Base-by-base conservation (phyloP, 1,140 invertebrate genomes). In the Drosophila tristis region DNA sequence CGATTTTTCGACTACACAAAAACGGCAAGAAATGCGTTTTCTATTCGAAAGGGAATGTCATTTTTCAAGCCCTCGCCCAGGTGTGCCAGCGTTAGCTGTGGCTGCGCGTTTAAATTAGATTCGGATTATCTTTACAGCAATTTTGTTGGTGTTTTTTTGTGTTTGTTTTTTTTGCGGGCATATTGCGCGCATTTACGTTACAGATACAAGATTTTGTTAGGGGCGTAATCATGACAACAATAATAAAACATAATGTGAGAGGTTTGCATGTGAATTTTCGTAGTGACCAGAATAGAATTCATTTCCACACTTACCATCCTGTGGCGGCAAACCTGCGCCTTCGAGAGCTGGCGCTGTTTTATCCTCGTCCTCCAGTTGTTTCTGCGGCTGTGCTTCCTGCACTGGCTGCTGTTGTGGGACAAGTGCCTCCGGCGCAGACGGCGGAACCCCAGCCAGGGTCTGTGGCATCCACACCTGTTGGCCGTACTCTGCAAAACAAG, bases 191-290 rank as follows among this genome's bases (percentile, higher is more conserved):
- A 50, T 58, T 71, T 58, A 71, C 57, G 51, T 71, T 71, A 71
- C 67, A 71, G 68, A 54, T 67, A 71, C 64, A 70, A 71, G 64
- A 54, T 50, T 64, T 72, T 55, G 60, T 65, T 65, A 76, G 67
- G 76, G 67, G 64, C 73, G 76, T 82, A 73, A 82, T 74, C 78
- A 82, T 86, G 82, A 87, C 74, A 86, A 86, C 84, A 86, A 74
- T 82, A 81, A 81, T 86, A 86, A 82, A 86, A 86, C 85, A 86
- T 87, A 86, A 86, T 82, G 75, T 86, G 82, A 86, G 76, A 89
- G 85, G 84, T 89, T 89, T 89, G 79, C 66, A 86, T 87, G 82
- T 86, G 84, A 86, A 86, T 86, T 78, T 78, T 86, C 57, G 71
- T 78, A 72, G 67, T 54, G 63, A 66, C 45, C 53, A 78, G 73